phyloP scores from a whole-genome alignment of 1,140 invertebrate genomes.

The Drosophila varians region DNA sequence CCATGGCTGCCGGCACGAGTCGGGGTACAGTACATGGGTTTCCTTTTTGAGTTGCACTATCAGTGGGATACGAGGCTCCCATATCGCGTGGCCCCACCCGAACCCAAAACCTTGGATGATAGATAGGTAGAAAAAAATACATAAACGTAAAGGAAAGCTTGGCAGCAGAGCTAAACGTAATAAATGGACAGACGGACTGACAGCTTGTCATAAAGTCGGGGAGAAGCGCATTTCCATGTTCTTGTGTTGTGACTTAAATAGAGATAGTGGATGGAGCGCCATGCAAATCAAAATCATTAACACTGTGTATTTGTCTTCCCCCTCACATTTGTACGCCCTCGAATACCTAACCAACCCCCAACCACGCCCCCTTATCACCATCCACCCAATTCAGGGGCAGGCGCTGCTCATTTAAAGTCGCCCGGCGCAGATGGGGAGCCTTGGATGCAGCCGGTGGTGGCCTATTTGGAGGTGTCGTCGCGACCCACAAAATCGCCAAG shows the following conservation, averaged over 20 bases:
- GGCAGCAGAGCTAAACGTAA: slow-evolving; percentile 14
- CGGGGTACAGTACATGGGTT: slow-evolving; percentile 27
- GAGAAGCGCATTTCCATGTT: slow-evolving; percentile 68
- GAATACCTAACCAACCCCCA: neutral
- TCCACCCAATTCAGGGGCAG: slow-evolving; percentile 28
- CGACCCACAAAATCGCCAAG: slow-evolving; percentile 83
- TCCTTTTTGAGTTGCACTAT: slow-evolving; percentile 32
- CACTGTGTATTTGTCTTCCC: slow-evolving; percentile 68
- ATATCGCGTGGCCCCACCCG: slow-evolving; percentile 16
- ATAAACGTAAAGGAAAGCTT: neutral
- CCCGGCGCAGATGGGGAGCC: slow-evolving; percentile 55
- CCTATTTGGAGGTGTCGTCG: slow-evolving; percentile 82
- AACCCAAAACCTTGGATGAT: neutral
- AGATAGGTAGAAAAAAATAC: slow-evolving; percentile 2
- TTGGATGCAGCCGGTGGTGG: slow-evolving; percentile 80
- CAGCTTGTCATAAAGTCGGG: slow-evolving; percentile 56
- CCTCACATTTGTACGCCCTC: slow-evolving; percentile 4
- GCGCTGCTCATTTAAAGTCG: slow-evolving; percentile 63
- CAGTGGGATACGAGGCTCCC: neutral
- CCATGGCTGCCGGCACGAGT: slow-evolving; percentile 2
- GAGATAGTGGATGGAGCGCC: slow-evolving; percentile 10
- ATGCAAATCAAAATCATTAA: slow-evolving; percentile 66
- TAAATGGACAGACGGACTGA: slow-evolving; percentile 32
- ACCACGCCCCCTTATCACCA: neutral
- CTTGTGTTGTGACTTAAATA: slow-evolving; percentile 36